These are phyloP conservation scores for Sarcophaga bullata DNA, from an alignment of 1,140 invertebrate species.

Conservation along the genomic window DNA sequence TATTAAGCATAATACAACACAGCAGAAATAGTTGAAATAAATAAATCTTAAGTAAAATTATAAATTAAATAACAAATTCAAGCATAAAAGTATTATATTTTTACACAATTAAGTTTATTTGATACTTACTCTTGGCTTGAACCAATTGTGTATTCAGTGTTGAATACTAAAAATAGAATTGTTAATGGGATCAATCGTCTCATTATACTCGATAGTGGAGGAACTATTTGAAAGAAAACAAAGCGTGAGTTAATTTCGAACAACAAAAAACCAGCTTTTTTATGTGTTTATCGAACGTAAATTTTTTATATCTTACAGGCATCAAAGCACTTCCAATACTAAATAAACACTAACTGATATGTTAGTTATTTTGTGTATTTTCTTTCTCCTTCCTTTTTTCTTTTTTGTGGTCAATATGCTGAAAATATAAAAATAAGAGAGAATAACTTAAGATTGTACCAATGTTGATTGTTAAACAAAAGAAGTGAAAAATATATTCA, in stretches of 20 bases:
- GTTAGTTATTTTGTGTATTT: not conserved
- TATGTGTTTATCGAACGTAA: not conserved
- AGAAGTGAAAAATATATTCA: too few relatives aligned
- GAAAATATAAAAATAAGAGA: not conserved
- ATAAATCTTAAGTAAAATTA: not conserved
- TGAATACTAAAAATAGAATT: not conserved
- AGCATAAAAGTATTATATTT: too few relatives aligned
- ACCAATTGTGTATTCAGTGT: not conserved
- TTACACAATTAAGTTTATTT: too few relatives aligned
- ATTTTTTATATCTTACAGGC: not conserved
- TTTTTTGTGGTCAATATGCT: not conserved
- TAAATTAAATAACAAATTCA: not conserved
- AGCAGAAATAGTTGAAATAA: not conserved
- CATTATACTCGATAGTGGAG: not conserved
- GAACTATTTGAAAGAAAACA: not conserved
- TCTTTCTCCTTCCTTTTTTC: not conserved
- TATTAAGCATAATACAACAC: not conserved
- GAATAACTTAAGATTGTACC: not conserved
- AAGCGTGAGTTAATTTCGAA: not conserved
- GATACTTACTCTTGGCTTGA: constrained; percentile 16
- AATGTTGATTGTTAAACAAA: too few relatives aligned
- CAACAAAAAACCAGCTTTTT: not conserved
- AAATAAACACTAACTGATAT: not conserved
- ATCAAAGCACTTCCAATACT: not conserved
- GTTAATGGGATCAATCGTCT: not conserved